phyloP scores from a whole-genome alignment of 2,113 vertebrate species.

The Etia nguti region DNA sequence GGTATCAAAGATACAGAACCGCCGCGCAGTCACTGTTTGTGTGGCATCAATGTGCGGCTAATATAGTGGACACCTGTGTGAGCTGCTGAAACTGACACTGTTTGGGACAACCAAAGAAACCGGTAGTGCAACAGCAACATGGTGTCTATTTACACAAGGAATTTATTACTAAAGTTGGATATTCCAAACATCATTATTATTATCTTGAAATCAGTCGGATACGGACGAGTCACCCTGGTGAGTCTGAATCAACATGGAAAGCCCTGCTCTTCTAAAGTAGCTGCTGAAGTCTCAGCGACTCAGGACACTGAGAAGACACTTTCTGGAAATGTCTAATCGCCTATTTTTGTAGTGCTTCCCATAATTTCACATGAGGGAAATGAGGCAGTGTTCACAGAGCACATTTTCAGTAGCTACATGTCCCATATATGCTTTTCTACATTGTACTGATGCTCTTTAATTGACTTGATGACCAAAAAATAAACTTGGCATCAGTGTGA shows the following conservation, averaged over 20 bases:
- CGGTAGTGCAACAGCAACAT: fast-evolving
- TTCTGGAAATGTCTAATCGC: not conserved
- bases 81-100: no score
- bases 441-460: not conserved
- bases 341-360: not conserved
- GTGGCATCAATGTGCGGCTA: not conserved
- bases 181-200: not conserved
- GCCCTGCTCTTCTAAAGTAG: not conserved
- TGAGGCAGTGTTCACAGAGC: not conserved
- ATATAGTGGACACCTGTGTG: not conserved
- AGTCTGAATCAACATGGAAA: not conserved
- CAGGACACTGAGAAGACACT: not conserved
- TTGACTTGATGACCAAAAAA: not conserved
- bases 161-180: not conserved
- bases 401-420: not conserved
- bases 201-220: not conserved
- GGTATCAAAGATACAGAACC: no score
- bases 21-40: not conserved
- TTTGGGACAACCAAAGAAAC: not conserved
- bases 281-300: not conserved
- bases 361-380: not conserved
- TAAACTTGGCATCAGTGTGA: not conserved
- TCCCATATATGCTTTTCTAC: not conserved
- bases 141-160: not conserved
- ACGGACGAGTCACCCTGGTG: not conserved